A percentile compares a stretch with the other conserved stretches of the same genome.
Evolutionary conservation across 2,888 invertebrate genomes (phyloP).

Genomic region (Coelopa pilipes): DNA sequence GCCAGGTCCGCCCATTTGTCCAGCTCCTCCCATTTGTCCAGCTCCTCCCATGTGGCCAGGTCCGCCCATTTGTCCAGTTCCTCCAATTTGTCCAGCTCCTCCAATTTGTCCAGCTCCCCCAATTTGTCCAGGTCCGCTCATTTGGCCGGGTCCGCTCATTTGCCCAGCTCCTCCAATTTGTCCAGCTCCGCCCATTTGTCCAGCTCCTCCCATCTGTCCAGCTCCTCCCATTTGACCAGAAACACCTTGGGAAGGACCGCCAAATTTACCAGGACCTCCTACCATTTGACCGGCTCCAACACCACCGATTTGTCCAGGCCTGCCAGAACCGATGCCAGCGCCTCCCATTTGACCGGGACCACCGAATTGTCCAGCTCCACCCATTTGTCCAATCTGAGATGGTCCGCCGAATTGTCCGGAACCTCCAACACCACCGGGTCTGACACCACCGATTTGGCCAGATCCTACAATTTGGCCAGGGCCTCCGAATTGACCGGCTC

Average conservation of each 20-base stretch:
- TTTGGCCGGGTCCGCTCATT: conserved; percentile 29
- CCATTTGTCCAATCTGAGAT: conserved; percentile 28
- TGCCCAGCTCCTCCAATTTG: conserved; percentile 6
- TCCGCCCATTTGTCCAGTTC: neutral
- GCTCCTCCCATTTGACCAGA: neutral
- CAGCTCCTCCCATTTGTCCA: conserved; percentile 15
- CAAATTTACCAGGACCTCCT: conserved; percentile 39
- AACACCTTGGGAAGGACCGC: conserved; percentile 34
- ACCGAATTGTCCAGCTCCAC: conserved; percentile 25
- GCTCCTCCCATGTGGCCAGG: conserved; percentile 24
- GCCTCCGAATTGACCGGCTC: conserved; percentile 1
- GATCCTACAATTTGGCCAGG: conserved; percentile 27
- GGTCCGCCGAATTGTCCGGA: neutral
- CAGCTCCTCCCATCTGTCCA: neutral
- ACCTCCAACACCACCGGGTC: neutral
- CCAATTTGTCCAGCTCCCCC: conserved; percentile 33
- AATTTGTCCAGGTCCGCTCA: conserved; percentile 35
- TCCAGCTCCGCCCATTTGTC: conserved; percentile 24
- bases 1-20: conserved; percentile 12
- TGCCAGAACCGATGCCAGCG: too few relatives aligned
- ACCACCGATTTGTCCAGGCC: conserved; percentile 33
- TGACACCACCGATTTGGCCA: neutral
- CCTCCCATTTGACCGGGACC: conserved; percentile 28
- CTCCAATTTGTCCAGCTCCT: conserved; percentile 8
- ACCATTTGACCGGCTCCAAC: conserved; percentile 39